Evolutionary conservation across 2,888 invertebrate genomes (phyloP), one percentile per base, ranked within the genome.

Genomic region (Caenorhabditis afra): DNA sequence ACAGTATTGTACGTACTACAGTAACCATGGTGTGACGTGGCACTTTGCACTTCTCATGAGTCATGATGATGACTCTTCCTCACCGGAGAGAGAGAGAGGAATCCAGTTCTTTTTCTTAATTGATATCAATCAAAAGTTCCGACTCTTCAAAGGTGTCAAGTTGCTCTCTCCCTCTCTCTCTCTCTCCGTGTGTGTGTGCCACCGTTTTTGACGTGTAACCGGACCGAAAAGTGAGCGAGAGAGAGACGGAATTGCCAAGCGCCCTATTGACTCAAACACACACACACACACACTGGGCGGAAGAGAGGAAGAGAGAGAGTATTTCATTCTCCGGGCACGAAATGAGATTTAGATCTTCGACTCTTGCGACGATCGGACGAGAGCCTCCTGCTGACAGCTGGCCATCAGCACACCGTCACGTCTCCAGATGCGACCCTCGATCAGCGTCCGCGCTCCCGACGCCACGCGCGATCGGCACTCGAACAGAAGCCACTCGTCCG

Each of bases 401-500:
- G 86, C 68, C 16, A 88, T 61, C 14, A 88, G 66, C 14, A 73
- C 71, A 10, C 88, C 88, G 55, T 88, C 87, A 22, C 79, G 79
- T 10, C 74, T 79, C 85, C 86, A 88, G 20, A 88, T 57, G 10
- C 83, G 76, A 14, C 85, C 87, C 10, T 76, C 61, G 11, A 82
- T 58, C 29, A 87, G 84, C 20, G 85, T 84, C 4, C 88, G 83
- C 37, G 82, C 81, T 37, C 78, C 80, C 12, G 55, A n/a, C 44
- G 44, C 12, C 16, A 44, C 44, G 3, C 80, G 75, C 10, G 84
- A 84, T 12, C 49, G 52, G n/a, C 76, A 75, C 64, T 88, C 88
- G 39, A 85, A 88, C 1, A 88, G 79, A 18, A 88, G 61, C 88
- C 88, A 88, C 37, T 88, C 84, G 50, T 88, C 88, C 3, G 85